Base-by-base conservation (phyloP, 1,140 invertebrate genomes). In the Zaprionus capensis region DNA sequence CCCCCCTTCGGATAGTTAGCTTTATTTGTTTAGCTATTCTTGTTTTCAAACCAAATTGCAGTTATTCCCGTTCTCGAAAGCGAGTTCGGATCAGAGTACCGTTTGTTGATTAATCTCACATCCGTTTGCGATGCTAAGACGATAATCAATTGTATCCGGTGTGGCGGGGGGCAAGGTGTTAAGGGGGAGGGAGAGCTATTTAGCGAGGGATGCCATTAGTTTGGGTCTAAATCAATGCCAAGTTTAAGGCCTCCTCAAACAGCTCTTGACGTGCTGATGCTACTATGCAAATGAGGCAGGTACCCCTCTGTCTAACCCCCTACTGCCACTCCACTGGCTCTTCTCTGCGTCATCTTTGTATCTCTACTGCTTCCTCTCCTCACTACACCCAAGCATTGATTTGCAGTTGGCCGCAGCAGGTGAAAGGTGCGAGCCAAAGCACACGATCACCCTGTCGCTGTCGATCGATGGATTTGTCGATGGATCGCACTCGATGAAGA, bases 381-480 rank as follows among this genome's bases (percentile, higher is more conserved):
- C 15, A 63, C 15, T 26, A 31, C 62, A 56, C 55, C 56, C 26
- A 69, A 71, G 64, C 55, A 65, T 55, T 41, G 36, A 65, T 66
- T 51, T 44, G 20, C 65, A 63, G 57, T 53, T 57, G 24, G 70
- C 17, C 41, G 66, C 59, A 41, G 74, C 61, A 51, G 79, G 84
- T 88, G 84, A 86, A 86, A 86, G 83, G 83, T 86, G 70, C 82
- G 75, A 83, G 46, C 36, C 36, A 78, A 36, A 4, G 44, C 31
- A 17, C 2, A 20, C 22, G 56, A 36, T 58, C 31, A 14, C 22
- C 14, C 26, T 0, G 53, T 5, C 22, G 41, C 7, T 3, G 41
- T 44, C 46, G 46, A 55, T 26, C 53, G 26, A 14, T 55, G 20
- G 53, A 58, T 58, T 38, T 28, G 15, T 46, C 15, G 17, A 24